Percentiles rank a stretch among this genome's conserved stretches.
Evolutionary conservation across 2,888 invertebrate species (phyloP).

Genomic region (Nebria salina): DNA sequence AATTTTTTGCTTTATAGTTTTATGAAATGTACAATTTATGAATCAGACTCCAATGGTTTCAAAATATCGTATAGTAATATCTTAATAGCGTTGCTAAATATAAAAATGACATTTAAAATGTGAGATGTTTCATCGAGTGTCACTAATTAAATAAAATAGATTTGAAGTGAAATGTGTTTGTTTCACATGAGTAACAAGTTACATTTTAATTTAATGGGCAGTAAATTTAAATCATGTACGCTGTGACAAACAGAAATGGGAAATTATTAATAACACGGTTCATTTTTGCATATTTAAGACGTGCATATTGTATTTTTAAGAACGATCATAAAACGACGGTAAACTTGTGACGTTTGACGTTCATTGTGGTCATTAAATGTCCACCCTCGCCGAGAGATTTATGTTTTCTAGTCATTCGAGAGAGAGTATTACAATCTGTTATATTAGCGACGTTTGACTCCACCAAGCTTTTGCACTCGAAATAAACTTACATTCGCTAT

Average conservation of each 20-base stretch:
- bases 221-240: neutral
- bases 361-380: slow-evolving; percentile 24
- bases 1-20: too few relatives aligned
- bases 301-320: neutral
- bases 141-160: too few relatives aligned
- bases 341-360: slow-evolving; percentile 28
- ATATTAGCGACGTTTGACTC: neutral
- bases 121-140: too few relatives aligned
- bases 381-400: neutral
- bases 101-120: too few relatives aligned
- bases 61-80: too few relatives aligned
- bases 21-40: too few relatives aligned
- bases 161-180: too few relatives aligned
- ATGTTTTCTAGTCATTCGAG: neutral
- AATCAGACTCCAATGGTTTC: too few relatives aligned
- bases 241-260: neutral
- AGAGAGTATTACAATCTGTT: neutral
- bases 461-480: neutral
- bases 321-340: slow-evolving; percentile 11
- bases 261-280: neutral
- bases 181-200: neutral
- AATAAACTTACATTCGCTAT: neutral
- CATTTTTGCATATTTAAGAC: neutral
- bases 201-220: neutral
- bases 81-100: too few relatives aligned